Base-by-base conservation (phyloP, 2,797 vertebrate species). In the Spinus pinus region DNA sequence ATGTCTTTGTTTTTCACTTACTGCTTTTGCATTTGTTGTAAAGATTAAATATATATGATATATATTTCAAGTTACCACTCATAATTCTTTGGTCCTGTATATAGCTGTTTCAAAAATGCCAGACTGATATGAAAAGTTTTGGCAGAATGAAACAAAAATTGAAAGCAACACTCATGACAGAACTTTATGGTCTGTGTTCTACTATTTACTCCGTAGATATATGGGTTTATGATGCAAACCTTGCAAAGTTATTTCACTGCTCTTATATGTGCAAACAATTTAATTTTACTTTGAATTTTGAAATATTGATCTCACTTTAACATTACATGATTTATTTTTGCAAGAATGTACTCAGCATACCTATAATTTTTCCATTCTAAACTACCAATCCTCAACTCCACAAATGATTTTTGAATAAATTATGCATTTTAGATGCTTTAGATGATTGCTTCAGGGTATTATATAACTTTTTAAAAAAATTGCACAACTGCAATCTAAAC, bases 1-100 rank as follows among this genome's bases (percentile, higher is more conserved):
- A 89, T 73, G 81, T 85, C 84, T 93, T 94, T 92, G 88, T 90
- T 94, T 96, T 96, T 90, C 67, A 87, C 64, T 88, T 92, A 66
- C 35, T 88, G 50, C 83, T 88, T 88, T 86, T 88, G 80, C 71
- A 91, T 88, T 96, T 81, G 27, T 71, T 79, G 57, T 71, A 75
- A 66, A 83, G 54, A 88, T 92, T 95, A 94, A 90, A 86, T 83
- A 81, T 69, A 93, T 92, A n/a, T 62, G 23, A 88, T 85, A 54
- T 65, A 65, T 84, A 92, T 90, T 90, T 90, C 74, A 75, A 81
- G 78, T 49, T 79, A 65, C 66, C 27, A 49, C 35, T 90, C 66
- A 61, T 84, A 81, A 83, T 85, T 92, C 72, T 87, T 87, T 23
- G 9, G 67, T 81, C 61, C 51, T 66, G 37, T 39, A 53, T 66